Base-by-base conservation (phyloP, 1,140 invertebrate species). In the Heterodera carotae region DNA sequence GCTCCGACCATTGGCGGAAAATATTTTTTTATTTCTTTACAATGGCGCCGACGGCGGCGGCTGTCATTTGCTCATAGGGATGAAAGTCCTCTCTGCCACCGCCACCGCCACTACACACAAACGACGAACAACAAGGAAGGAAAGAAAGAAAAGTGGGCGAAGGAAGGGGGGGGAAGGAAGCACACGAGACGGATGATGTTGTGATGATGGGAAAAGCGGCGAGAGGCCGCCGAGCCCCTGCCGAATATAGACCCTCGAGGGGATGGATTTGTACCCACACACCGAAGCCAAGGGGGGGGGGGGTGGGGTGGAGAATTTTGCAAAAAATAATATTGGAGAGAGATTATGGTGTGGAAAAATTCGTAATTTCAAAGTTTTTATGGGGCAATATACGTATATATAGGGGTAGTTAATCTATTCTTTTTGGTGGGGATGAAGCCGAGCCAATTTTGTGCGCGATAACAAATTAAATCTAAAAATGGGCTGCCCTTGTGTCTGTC, bases 11-110 rank as follows among this genome's bases (percentile, higher is more conserved):
- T 43, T 10, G 25, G n/a, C 8, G 62, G 62, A 66, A 66, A 66
- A 66, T 66, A 66, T 66, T 66, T 66, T 66, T n/a, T 56, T 56
- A 18, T 56, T 22, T 43, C 29, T 56, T 56, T 56, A 22, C 18
- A 56, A 0, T 56, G 48, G 48, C 48, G 48, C 8, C 25, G 10
- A 4, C 25, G 27, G 62, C 62, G 62, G 62, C 62, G 62, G 62
- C 62, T 66, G 62, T 66, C 62, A 34, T 34, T 29, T 66, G 62
- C 62, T 29, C 29, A 29, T 8, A 43, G 62, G 62, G 62, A 66
- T 66, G 62, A 66, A 66, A 66, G 62, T 66, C 62, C 62, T 66
- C 62, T 66, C 33, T 31, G 8, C n/a, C 62, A n/a, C n/a, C n/a
- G n/a, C n/a, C n/a, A n/a, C n/a, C n/a, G n/a, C n/a, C n/a, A n/a